Base-by-base conservation (phyloP, 1,140 invertebrate species). In the Drosophila elegans region DNA sequence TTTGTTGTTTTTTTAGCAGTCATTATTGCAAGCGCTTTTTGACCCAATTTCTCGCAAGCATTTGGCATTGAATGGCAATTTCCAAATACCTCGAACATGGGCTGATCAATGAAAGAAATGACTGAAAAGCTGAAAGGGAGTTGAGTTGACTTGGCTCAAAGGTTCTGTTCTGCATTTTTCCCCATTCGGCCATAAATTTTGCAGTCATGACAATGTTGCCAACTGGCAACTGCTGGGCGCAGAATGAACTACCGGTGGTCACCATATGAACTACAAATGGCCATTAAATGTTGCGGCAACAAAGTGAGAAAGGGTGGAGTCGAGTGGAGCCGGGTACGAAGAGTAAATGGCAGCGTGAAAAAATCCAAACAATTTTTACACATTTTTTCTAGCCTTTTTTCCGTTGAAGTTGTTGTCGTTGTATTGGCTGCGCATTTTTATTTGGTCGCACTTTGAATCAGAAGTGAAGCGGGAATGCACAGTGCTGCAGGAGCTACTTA, bases 211-310 rank as follows among this genome's bases (percentile, higher is more conserved):
- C 82, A 85, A 85, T 82, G 82, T 85, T 82, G 83, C 78, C 73
- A 84, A 80, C 79, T 69, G 72, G 64, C 64, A 66, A 67, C 83
- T 63, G 78, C 83, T 59, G 57, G 80, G 53, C 73, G 46, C 52
- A 27, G 44, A 71, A 72, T 72, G 68, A 72, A 72, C 68, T 72
- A 57, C 68, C 64, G 36, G 56, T 71, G 67, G 52, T 39, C 53
- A 62, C 69, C 59, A 76, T 80, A 89, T 88, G 77, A 82, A 88
- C 83, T 82, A 68, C 76, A 76, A 84, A 78, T 86, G 78, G 74
- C 84, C 74, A 88, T 80, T 61, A 60, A 63, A 46, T 64, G 56
- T 46, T 49, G 42, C 45, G 25, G 42, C 52, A 49, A 44, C 38
- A 45, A 45, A 53, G 25, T 12, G 45, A 39, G 11, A 44, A 32